These are phyloP conservation scores for Polietes domitor DNA, from an alignment of 2,888 invertebrate species.

Conservation along the genomic window DNA sequence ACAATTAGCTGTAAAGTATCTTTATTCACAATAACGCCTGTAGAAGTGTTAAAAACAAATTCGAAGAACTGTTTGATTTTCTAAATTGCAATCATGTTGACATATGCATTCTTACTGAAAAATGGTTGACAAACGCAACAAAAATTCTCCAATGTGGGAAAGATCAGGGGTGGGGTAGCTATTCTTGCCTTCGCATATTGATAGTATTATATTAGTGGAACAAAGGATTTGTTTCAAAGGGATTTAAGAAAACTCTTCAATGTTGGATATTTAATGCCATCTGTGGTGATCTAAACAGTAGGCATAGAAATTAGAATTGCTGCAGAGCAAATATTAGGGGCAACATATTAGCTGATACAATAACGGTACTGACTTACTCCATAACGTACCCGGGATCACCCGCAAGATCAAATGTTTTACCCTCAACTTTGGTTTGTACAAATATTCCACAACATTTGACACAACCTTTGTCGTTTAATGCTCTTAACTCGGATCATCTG, in stretches of 20 bases:
- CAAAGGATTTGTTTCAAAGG: not conserved
- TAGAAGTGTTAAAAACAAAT: constrained; percentile 43
- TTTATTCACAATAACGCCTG: constrained; percentile 43
- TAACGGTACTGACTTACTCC: too few species aligned
- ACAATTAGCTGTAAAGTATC: constrained; percentile 51
- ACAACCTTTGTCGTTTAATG: too few species aligned
- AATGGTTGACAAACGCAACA: constrained; percentile 21
- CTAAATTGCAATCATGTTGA: constrained; percentile 32
- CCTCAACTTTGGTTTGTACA: too few species aligned
- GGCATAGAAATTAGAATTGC: too few species aligned
- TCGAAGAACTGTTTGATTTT: too few species aligned
- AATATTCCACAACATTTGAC: too few species aligned
- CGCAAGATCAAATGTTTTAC: too few species aligned
- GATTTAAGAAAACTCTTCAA: not conserved
- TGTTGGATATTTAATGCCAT: not conserved
- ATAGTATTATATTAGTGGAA: not conserved
- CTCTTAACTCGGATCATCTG: too few species aligned
- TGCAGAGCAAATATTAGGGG: not conserved
- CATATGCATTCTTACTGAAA: constrained; percentile 41
- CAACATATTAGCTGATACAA: not conserved
- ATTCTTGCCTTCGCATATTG: too few species aligned
- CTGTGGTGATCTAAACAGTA: not conserved
- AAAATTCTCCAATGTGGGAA: constrained; percentile 2
- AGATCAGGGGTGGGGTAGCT: too few species aligned
- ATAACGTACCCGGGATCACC: too few species aligned